Conservation (phyloP, 2,888 invertebrate genomes). For the Lissocephala sabroskyi region DNA sequence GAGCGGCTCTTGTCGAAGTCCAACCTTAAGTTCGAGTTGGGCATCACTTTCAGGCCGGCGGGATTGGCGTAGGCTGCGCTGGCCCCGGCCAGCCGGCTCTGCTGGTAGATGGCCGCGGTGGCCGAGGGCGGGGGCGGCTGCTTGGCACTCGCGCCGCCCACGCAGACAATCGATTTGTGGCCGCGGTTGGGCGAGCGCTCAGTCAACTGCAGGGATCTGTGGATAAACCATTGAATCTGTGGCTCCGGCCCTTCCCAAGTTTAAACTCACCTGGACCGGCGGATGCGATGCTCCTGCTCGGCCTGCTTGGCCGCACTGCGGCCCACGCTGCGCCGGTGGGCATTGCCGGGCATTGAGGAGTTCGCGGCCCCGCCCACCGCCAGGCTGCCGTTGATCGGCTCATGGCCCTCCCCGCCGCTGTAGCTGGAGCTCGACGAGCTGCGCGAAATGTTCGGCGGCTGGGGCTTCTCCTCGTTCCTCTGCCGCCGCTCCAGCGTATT, state of each 20-base stretch:
- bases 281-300: conserved; percentile 69
- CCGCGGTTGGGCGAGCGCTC: conserved; percentile 75
- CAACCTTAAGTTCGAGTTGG: conserved; percentile 44
- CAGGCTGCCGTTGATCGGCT: conserved; percentile 28
- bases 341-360: conserved; percentile 4
- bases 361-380: not conserved
- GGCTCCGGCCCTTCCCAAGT: too few relatives aligned
- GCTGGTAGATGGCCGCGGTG: conserved; percentile 38
- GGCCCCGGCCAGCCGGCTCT: conserved; percentile 30
- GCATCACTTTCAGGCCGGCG: conserved; percentile 35
- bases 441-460: conserved; percentile 63
- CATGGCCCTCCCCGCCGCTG: conserved; percentile 64
- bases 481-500: conserved; percentile 71
- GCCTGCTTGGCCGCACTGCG: conserved; percentile 60
- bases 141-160: conserved; percentile 39
- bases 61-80: conserved; percentile 43
- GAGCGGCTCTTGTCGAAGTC: conserved; percentile 72
- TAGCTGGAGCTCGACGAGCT: conserved; percentile 73
- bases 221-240: too few relatives aligned
- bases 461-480: conserved; percentile 64
- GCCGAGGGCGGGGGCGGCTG: conserved; percentile 35
- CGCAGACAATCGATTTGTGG: conserved; percentile 69
- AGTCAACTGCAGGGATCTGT: conserved; percentile 77
- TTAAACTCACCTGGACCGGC: conserved; percentile 70
- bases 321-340: conserved; percentile 60